These are phyloP conservation scores for Rhagonycha lutea DNA, from an alignment of 2,888 invertebrate species.

Conservation along the genomic window DNA sequence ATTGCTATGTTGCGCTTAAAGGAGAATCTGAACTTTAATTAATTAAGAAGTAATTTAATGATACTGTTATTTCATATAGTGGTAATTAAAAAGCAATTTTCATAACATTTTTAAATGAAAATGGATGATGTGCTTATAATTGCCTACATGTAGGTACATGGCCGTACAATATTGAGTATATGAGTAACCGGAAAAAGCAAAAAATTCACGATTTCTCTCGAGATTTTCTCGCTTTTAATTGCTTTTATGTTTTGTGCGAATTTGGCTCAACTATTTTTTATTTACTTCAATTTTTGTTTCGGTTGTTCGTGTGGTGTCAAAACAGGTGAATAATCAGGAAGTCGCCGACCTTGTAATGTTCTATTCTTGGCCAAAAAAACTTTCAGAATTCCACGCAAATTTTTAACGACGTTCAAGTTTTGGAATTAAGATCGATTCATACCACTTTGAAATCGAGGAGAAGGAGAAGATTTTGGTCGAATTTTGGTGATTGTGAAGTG, in stretches of 20 bases:
- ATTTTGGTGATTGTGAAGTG: too few relatives aligned
- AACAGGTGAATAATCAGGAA: background rate
- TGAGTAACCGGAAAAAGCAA: background rate
- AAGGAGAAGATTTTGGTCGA: background rate
- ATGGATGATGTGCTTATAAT: background rate
- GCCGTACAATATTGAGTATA: background rate
- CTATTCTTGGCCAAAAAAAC: background rate
- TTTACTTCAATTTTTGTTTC: background rate
- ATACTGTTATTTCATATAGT: background rate
- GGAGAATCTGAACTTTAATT: background rate
- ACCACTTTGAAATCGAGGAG: background rate
- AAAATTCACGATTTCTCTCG: background rate
- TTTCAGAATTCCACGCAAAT: background rate
- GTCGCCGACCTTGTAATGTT: background rate
- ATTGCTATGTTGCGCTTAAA: background rate
- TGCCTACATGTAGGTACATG: background rate
- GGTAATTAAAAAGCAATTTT: background rate
- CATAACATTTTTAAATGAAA: background rate
- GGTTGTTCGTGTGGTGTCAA: background rate
- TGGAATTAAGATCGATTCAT: background rate
- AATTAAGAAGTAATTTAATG: background rate
- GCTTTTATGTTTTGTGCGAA: background rate
- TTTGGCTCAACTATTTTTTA: background rate
- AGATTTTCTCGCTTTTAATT: background rate
- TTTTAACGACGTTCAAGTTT: background rate